Evolutionary conservation across 2,113 vertebrate species (phyloP).

Genomic region (Triplophysa tibetana): DNA sequence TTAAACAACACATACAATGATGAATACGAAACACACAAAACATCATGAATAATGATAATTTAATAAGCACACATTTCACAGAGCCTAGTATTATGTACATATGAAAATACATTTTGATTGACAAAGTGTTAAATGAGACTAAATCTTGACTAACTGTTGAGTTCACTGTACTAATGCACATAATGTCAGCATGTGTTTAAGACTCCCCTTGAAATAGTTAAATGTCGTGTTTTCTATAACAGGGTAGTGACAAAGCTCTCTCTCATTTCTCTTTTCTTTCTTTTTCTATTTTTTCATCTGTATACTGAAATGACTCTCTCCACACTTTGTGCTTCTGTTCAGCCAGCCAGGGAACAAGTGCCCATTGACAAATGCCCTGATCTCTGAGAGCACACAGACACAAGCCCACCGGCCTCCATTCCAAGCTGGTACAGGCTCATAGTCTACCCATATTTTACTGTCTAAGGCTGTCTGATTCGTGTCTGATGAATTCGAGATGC

Average conservation of each 20-base stretch:
- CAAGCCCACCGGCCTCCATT: slow-evolving; percentile 9
- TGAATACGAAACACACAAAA: background rate
- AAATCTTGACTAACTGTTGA: background rate
- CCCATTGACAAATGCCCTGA: slow-evolving; percentile 63
- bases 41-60: background rate
- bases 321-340: slow-evolving; percentile 9
- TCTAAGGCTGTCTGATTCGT: slow-evolving; percentile 13
- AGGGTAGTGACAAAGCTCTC: slow-evolving; percentile 7
- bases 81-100: too few relatives aligned
- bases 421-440: slow-evolving; percentile 56
- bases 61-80: background rate
- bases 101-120: too few relatives aligned
- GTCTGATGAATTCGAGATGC: background rate
- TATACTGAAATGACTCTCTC: slow-evolving; percentile 42
- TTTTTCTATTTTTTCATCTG: slow-evolving; percentile 38
- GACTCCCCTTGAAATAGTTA: background rate
- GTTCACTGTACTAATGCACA: background rate
- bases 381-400: slow-evolving; percentile 9
- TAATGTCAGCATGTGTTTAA: background rate
- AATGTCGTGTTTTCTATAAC: slow-evolving; percentile 10
- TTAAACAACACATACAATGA: slow-evolving; percentile 37
- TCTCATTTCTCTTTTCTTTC: background rate
- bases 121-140: background rate
- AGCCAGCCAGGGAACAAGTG: slow-evolving; percentile 53
- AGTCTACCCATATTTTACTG: slow-evolving; percentile 43